phyloP scores from a whole-genome alignment of 1,140 invertebrate species.

The Temnothorax longispinosus region DNA sequence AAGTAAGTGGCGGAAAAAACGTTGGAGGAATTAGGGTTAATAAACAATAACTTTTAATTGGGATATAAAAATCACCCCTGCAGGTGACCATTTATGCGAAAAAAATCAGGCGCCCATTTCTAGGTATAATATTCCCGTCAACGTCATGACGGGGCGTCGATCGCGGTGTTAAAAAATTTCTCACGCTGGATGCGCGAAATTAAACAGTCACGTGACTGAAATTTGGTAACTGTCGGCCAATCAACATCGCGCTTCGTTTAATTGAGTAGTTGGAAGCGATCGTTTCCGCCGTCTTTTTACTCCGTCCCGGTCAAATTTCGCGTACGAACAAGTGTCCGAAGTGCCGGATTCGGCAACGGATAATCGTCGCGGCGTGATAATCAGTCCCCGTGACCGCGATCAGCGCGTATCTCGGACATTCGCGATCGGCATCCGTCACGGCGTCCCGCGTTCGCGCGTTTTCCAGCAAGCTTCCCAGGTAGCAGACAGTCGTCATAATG shows the following conservation, averaged over 20 bases:
- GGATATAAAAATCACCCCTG: no score
- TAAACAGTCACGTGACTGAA: not conserved
- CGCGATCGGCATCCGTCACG: not conserved
- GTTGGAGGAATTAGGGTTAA: no score
- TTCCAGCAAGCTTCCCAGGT: not conserved
- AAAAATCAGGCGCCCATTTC: no score
- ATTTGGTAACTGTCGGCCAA: not conserved
- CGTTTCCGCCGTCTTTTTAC: not conserved
- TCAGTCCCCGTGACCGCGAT: not conserved
- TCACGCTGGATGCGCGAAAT: not conserved
- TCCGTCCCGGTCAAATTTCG: not conserved
- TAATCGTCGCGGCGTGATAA: not conserved
- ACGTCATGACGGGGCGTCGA: no score
- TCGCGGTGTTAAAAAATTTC: not conserved
- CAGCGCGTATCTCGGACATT: not conserved
- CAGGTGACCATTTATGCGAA: no score
- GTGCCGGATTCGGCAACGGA: not conserved
- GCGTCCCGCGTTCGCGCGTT: not conserved
- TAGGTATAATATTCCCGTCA: no score
- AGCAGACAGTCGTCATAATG: no score
- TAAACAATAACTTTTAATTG: no score
- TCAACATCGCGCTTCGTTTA: no score
- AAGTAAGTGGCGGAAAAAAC: no score
- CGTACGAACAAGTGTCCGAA: not conserved
- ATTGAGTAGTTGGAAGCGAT: not conserved